Evolutionary conservation across 2,888 invertebrate genomes (phyloP).

Genomic region (Imbricaverruca yamaguchii): DNA sequence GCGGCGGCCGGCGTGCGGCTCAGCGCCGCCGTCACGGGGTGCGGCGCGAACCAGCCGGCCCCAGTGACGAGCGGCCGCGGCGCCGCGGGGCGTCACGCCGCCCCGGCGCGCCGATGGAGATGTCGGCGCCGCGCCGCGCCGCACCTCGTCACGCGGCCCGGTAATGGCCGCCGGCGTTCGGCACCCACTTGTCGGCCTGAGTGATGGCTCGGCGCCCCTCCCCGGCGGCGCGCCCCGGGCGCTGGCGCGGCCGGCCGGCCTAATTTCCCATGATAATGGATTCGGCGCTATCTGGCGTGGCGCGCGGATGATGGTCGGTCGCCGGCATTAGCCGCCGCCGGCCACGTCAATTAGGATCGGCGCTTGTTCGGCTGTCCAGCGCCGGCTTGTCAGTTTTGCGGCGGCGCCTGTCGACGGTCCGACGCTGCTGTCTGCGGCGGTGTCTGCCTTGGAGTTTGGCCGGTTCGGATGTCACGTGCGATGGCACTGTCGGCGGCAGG

Average conservation of each 20-base stretch:
- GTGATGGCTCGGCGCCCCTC: not conserved
- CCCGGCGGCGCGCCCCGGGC: not conserved
- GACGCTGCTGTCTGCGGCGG: not conserved
- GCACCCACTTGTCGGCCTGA: not conserved
- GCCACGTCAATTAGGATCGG: not conserved
- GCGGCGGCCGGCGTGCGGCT: no score
- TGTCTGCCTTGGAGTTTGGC: no score
- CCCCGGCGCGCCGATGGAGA: not conserved
- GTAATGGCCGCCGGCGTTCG: constrained; percentile 5
- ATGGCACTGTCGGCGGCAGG: no score
- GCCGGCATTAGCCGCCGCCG: not conserved
- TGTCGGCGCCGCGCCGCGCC: not conserved
- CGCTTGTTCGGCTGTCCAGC: not conserved
- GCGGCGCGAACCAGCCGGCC: not conserved
- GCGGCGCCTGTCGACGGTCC: not conserved
- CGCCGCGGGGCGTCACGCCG: not conserved
- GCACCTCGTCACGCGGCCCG: not conserved
- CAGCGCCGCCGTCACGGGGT: no score
- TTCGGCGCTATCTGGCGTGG: constrained; percentile 1
- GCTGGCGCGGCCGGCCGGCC: not conserved
- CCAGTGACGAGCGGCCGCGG: not conserved
- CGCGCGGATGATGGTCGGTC: not conserved
- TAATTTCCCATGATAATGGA: constrained; percentile 12
- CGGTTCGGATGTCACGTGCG: no score
- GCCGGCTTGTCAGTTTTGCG: not conserved